phyloP scores from a whole-genome alignment of 1,140 invertebrate genomes.

The Neodiprion fabricii region DNA sequence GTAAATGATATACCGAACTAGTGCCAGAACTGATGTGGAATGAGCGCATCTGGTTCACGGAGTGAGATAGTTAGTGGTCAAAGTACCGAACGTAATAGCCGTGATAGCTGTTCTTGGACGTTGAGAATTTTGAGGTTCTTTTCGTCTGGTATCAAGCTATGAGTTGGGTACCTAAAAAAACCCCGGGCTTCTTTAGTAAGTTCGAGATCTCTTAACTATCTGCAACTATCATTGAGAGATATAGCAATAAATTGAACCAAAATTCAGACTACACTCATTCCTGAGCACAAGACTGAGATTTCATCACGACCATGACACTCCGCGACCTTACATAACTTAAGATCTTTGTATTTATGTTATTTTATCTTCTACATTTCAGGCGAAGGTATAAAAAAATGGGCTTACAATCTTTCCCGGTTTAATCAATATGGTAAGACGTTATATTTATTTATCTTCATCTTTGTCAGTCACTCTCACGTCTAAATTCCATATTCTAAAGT shows the following conservation, averaged over 20 bases:
- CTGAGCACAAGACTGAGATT: neutral
- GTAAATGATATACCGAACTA: too few relatives aligned
- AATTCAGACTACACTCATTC: neutral
- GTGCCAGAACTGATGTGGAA: too few relatives aligned
- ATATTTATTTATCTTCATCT: conserved; percentile 12
- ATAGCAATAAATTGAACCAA: neutral
- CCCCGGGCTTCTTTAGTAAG: neutral
- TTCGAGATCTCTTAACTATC: neutral
- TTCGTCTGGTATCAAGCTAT: neutral
- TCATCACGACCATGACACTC: neutral
- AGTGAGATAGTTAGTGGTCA: neutral
- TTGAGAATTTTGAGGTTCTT: neutral
- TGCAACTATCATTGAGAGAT: too few relatives aligned
- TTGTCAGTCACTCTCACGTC: conserved; percentile 19
- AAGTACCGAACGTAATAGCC: too few relatives aligned
- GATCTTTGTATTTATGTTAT: neutral
- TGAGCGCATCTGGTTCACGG: neutral
- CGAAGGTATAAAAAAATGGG: conserved; percentile 66
- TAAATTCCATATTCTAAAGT: conserved; percentile 19
- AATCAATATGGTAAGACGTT: conserved; percentile 72
- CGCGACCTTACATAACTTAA: conserved; percentile 41
- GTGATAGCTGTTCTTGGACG: neutral
- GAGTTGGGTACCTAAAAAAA: neutral
- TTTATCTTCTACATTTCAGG: conserved; percentile 59
- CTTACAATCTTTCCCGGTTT: conserved; percentile 74